These are phyloP conservation scores for Nudaria mundana DNA, from an alignment of 2,888 invertebrate species.

Conservation along the genomic window DNA sequence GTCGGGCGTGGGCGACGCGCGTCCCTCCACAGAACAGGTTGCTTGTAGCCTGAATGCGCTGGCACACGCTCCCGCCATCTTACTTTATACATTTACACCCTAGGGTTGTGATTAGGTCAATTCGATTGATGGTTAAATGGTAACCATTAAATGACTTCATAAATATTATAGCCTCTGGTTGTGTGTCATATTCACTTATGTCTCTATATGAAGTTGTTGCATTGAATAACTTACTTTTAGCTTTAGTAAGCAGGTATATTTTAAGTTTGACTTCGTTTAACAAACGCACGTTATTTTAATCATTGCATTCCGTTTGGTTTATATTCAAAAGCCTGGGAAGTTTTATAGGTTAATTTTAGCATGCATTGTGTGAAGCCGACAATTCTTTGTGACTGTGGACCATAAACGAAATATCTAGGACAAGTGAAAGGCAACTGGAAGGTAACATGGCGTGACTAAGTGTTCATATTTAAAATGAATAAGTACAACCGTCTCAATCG, in stretches of 20 bases:
- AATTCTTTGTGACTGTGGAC: slow-evolving; percentile 70
- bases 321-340: not conserved
- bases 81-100: slow-evolving; percentile 58
- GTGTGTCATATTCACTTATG: not conserved
- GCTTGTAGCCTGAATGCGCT: slow-evolving; percentile 59
- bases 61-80: slow-evolving; percentile 51
- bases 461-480: no score
- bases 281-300: no score
- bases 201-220: no score
- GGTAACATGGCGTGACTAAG: slow-evolving; percentile 54
- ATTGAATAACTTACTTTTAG: no score
- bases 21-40: slow-evolving; percentile 73
- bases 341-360: not conserved
- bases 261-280: no score
- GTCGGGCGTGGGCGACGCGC: slow-evolving; percentile 69
- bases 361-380: slow-evolving; percentile 30
- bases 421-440: slow-evolving; percentile 76
- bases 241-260: no score
- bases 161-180: not conserved
- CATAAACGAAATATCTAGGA: slow-evolving; percentile 78
- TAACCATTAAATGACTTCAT: not conserved
- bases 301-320: no score
- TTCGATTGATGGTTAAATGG: slow-evolving; percentile 24
- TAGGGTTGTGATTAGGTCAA: slow-evolving; percentile 51
- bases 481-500: no score